These are phyloP conservation scores for Metellina segmentata DNA, from an alignment of 2,888 invertebrate genomes.

Conservation along the genomic window DNA sequence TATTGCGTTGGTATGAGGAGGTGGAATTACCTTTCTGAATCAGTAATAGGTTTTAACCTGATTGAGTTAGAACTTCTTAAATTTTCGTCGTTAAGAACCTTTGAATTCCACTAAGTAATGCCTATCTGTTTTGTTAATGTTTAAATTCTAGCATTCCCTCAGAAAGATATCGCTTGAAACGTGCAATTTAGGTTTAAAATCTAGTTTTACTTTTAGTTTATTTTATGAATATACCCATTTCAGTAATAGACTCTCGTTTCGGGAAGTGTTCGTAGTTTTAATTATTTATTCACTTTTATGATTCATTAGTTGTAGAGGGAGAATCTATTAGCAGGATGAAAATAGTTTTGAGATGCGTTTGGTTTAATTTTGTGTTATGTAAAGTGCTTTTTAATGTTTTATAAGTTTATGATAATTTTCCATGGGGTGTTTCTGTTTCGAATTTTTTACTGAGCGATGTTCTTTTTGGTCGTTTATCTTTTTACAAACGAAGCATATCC, in stretches of 20 bases:
- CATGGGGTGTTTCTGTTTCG: too few relatives aligned
- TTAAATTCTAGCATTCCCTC: background rate
- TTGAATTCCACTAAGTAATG: background rate
- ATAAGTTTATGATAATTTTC: too few relatives aligned
- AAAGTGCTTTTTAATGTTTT: too few relatives aligned
- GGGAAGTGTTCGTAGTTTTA: background rate
- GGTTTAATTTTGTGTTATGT: background rate
- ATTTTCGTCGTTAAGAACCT: background rate
- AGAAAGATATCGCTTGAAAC: background rate
- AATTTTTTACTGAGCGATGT: too few relatives aligned
- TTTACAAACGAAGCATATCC: too few relatives aligned
- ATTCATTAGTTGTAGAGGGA: background rate
- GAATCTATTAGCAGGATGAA: background rate
- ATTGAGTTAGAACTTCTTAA: background rate
- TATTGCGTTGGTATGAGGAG: background rate
- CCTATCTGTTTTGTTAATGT: background rate
- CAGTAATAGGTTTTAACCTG: background rate
- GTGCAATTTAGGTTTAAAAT: background rate
- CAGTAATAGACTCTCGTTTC: background rate
- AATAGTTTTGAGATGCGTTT: background rate
- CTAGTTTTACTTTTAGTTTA: background rate
- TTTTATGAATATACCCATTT: background rate
- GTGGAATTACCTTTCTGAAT: background rate
- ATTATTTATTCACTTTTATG: conserved; percentile 1
- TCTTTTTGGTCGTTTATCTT: too few relatives aligned